Percentiles rank a stretch among this genome's conserved stretches.
These are phyloP conservation scores for Zaprionus lachaisei DNA, from an alignment of 1,140 invertebrate species.

Conservation along the genomic window DNA sequence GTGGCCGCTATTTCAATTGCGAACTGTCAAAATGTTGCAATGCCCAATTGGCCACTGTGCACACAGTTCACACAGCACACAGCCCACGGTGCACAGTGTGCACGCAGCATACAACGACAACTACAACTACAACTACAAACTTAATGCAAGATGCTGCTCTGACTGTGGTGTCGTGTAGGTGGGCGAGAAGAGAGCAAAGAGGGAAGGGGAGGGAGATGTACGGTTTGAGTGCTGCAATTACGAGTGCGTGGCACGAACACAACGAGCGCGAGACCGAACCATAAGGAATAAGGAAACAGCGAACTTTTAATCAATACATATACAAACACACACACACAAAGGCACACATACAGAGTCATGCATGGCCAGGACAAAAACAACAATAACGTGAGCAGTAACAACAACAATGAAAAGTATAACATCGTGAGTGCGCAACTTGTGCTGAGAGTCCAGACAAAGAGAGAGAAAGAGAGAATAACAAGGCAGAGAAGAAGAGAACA, in stretches of 20 bases:
- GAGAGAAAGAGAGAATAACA: slow-evolving; percentile 18
- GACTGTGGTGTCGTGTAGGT: slow-evolving; percentile 5
- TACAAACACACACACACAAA: slow-evolving; percentile 56
- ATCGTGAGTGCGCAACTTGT: slow-evolving; percentile 41
- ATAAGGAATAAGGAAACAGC: slow-evolving; percentile 66
- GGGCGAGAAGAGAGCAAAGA: not conserved
- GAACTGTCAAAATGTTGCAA: slow-evolving; percentile 42
- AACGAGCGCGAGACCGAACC: slow-evolving; percentile 39
- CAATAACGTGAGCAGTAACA: slow-evolving; percentile 48
- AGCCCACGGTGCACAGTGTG: not conserved
- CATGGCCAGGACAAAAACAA: slow-evolving; percentile 45
- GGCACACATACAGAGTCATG: slow-evolving; percentile 11
- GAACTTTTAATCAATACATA: slow-evolving; percentile 79
- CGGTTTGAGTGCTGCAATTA: slow-evolving; percentile 57
- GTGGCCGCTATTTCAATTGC: slow-evolving; percentile 20
- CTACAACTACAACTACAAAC: slow-evolving; percentile 25
- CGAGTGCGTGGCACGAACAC: slow-evolving; percentile 45
- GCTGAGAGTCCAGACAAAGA: slow-evolving; percentile 28
- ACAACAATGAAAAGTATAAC: slow-evolving; percentile 55
- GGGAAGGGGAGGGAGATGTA: not conserved
- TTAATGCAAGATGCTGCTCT: slow-evolving; percentile 38
- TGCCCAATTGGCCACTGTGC: slow-evolving; percentile 27
- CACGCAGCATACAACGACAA: not conserved
- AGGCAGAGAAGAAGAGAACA: not conserved
- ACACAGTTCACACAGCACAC: not conserved